Evolutionary conservation across 2,797 vertebrate genomes (phyloP).

Genomic region (Chelmon rostratus): DNA sequence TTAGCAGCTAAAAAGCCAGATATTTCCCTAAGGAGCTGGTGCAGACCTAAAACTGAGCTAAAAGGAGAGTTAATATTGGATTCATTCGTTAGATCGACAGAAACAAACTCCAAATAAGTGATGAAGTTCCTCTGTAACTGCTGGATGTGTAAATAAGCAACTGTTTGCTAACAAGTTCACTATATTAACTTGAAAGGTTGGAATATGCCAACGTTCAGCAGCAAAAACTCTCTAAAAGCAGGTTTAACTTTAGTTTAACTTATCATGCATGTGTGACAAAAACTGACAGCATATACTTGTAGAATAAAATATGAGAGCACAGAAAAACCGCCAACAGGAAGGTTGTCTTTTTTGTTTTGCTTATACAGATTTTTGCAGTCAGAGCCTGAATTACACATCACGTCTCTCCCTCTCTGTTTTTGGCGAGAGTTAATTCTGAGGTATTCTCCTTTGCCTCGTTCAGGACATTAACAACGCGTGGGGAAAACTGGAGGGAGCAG

Average conservation of each 20-base stretch:
- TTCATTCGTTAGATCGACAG: not conserved
- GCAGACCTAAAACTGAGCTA: not conserved
- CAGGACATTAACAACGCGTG: slow-evolving; percentile 98
- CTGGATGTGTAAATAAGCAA: not conserved
- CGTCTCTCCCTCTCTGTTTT: not conserved
- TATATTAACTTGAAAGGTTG: too few species aligned
- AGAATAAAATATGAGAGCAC: not conserved
- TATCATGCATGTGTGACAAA: too few species aligned
- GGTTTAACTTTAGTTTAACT: too few species aligned
- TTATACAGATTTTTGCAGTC: not conserved
- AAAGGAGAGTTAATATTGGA: not conserved
- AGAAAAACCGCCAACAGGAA: not conserved
- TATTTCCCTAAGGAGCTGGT: not conserved
- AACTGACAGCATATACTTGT: not conserved
- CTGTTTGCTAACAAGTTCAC: too few species aligned
- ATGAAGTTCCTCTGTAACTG: too few species aligned
- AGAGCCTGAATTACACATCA: not conserved
- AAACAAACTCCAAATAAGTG: not conserved
- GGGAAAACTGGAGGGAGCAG: slow-evolving; percentile 94
- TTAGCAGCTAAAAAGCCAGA: not conserved
- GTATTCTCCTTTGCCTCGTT: not conserved
- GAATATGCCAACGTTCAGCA: too few species aligned
- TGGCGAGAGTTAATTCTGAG: not conserved
- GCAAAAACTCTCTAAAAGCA: too few species aligned
- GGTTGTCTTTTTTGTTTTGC: not conserved